Base-by-base conservation (phyloP, 1,140 invertebrate species). In the Zaprionus inermis region DNA sequence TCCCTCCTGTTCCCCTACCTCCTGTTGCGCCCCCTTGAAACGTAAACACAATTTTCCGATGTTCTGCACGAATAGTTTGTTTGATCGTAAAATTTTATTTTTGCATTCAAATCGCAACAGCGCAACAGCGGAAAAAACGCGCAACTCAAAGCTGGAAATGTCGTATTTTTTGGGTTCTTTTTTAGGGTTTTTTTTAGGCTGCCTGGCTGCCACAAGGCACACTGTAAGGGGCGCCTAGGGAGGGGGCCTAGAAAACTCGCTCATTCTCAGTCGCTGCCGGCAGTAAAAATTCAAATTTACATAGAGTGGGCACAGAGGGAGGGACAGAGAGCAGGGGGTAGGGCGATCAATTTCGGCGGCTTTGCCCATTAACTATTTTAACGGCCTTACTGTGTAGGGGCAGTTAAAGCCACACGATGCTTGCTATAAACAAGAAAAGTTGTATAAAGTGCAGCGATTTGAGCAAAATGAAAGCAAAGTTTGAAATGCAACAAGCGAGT, bases 61-160 rank as follows among this genome's bases (percentile, higher is more conserved):
- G 83, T 86, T 86, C 83, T 86, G 83, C 83, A 86, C 83, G 83
- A 86, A 86, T 83, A 89, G 83, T 86, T 86, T 86, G 83, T 86
- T 86, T 86, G 83, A 88, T 86, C 83, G 77, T 86, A 86, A 86
- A 86, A 86, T 86, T 86, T 89, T 88, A 86, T 89, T 83, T 88
- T 85, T 79, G 83, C 82, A 86, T 86, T 86, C 82, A 79, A 85
- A 85, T 81, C 82, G 82, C 61, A 44, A 44, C 38, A 44, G 16
- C 38, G n/a, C 38, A n/a, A 38, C 36, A 38, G n/a, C 36, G n/a
- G 36, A 14, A n/a, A 38, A n/a, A 38, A 38, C 36, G 36, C 36
- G 1, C 4, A n/a, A 57, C 63, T 74, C 55, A 44, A 44, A 44
- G 38, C 38, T 44, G 18, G 28, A 81, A 71, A 73, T 79, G 79